Percentiles rank a stretch among this genome's conserved stretches.
Evolutionary conservation across 2,113 vertebrate genomes (phyloP).

Genomic region (Hemibagrus wyckioides): DNA sequence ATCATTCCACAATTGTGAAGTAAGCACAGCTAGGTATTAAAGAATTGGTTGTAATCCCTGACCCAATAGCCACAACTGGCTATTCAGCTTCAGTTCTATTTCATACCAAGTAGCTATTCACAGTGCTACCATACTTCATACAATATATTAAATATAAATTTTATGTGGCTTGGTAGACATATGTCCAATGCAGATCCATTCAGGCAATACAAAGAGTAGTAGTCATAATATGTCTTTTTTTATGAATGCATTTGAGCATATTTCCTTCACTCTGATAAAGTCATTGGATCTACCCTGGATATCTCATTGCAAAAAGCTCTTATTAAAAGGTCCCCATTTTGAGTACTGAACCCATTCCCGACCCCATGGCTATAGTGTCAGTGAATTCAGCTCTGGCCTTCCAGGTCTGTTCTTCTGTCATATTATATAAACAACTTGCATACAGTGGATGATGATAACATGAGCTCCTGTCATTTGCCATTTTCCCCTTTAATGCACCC

Average conservation of each 20-base stretch:
- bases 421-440: constrained; percentile 70
- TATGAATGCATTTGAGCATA: not conserved
- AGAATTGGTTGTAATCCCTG: not conserved
- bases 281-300: no score
- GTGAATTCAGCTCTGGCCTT: constrained; percentile 75
- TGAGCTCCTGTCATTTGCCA: constrained; percentile 70
- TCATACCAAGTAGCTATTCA: not conserved
- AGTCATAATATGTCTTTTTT: not conserved
- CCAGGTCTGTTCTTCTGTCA: constrained; percentile 74
- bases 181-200: not conserved
- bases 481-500: constrained; percentile 28
- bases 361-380: constrained; percentile 74
- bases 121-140: not conserved
- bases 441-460: constrained; percentile 69
- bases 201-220: not conserved
- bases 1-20: not conserved
- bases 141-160: not conserved
- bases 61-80: not conserved
- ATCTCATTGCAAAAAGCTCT: not conserved
- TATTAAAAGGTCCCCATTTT: not conserved
- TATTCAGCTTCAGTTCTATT: not conserved
- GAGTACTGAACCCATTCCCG: constrained; percentile 54
- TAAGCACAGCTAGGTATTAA: not conserved
- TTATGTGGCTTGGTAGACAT: not conserved
- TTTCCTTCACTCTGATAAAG: not conserved